Evolutionary conservation across 2,797 vertebrate species (phyloP).

Genomic region (Parambassis ranga): DNA sequence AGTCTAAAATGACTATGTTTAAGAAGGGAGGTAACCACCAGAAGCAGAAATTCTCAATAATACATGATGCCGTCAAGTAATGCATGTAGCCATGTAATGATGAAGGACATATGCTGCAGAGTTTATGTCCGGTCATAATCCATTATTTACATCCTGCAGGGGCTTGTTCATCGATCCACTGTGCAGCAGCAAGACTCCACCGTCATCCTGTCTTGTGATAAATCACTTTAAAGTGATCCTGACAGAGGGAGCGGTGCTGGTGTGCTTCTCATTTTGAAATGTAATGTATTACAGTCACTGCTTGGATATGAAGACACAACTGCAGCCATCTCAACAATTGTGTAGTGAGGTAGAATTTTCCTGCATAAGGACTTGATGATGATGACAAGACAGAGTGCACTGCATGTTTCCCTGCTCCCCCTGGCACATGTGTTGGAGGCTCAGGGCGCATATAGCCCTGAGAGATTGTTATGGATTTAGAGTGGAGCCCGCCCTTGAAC

Average conservation of each 20-base stretch:
- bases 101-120: neutral
- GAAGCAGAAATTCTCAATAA: too few species aligned
- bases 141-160: slow-evolving; percentile 3
- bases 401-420: neutral
- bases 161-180: neutral
- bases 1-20: neutral
- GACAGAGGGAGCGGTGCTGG: too few species aligned
- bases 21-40: too few species aligned
- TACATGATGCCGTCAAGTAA: neutral
- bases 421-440: neutral
- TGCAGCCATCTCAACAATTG: too few species aligned
- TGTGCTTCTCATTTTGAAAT: too few species aligned
- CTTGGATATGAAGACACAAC: too few species aligned
- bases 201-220: neutral
- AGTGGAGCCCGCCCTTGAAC: slow-evolving; percentile 21
- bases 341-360: too few species aligned
- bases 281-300: too few species aligned
- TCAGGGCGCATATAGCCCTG: neutral
- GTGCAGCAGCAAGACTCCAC: neutral
- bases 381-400: neutral
- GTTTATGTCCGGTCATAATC: neutral
- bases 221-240: neutral
- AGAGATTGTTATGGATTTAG: slow-evolving; percentile 29
- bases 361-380: too few species aligned
- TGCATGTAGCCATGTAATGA: neutral